Base-by-base conservation (phyloP, 2,888 invertebrate species). In the Girardia tigrina region DNA sequence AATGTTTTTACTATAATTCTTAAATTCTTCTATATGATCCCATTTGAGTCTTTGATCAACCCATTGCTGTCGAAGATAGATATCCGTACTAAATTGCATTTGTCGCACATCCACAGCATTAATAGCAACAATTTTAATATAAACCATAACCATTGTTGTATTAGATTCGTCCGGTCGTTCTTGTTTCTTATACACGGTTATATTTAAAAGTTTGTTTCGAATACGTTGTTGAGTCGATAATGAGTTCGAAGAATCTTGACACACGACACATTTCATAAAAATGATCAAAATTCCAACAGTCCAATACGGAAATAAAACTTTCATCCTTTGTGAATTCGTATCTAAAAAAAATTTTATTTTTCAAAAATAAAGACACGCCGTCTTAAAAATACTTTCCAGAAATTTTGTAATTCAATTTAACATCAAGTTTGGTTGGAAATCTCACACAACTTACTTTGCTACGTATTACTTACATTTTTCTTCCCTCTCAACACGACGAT, bases 81-180 rank as follows among this genome's bases (percentile, higher is more conserved):
- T 42, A 72, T 77, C 77, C n/a, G 70, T 42, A 27, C 29, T 77
- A 29, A 42, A 77, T 36, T 77, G 77, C 77, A 77, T 77, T 26
- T 77, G 28, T n/a, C 71, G 56, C 8, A 77, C 77, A n/a, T 77
- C 76, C 0, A 77, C 76, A 12, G 27, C n/a, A 29, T 56, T 73
- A 14, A 77, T 77, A 16, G 70, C 75, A 12, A 77, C 42, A 1
- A 77, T 70, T 72, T 77, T 77, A 42, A 77, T 77, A 29, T 77
- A 77, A 26, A 77, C 77, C 14, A 42, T 72, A 1, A 77, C 77
- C 1, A 8, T n/a, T 8, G 77, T 77, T 4, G 77, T 27, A 23
- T 72, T 71, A 27, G n/a, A 14, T 76, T 76, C 76, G 26, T 42
- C 42, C 1, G 76, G 76, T 42, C 76, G 75, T 69, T 76, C 74